A percentile compares a stretch with the other conserved stretches of the same genome.
Conservation (phyloP, 2,888 invertebrate genomes). For the Spialia ferax region DNA sequence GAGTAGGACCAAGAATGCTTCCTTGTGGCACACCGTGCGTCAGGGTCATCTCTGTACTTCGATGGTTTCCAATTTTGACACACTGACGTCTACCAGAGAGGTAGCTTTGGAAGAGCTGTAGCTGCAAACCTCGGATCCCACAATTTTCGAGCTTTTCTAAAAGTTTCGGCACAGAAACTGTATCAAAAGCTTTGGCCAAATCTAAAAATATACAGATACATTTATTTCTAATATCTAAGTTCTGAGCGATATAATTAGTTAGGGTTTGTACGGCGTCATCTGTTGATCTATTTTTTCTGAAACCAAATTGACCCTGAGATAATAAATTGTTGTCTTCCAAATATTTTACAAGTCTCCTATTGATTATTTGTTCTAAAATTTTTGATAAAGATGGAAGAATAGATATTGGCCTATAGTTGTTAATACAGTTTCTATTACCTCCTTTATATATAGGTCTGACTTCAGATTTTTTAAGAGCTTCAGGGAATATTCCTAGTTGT, state of each 20-base stretch:
- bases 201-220: neutral
- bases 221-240: neutral
- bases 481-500: neutral
- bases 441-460: neutral
- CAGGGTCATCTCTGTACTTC: neutral
- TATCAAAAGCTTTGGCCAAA: constrained; percentile 8
- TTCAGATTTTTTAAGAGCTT: neutral
- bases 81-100: neutral
- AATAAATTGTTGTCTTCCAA: neutral
- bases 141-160: neutral
- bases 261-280: neutral
- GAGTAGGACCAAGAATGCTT: neutral
- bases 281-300: neutral
- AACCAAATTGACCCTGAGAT: neutral
- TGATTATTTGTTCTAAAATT: neutral
- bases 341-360: neutral
- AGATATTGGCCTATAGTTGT: neutral
- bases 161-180: neutral
- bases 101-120: neutral
- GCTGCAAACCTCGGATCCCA: neutral
- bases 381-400: neutral
- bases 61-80: neutral
- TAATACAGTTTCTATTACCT: neutral
- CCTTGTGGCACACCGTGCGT: no score
- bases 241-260: neutral